These are phyloP conservation scores for Serinus canaria DNA, from an alignment of 2,113 vertebrate genomes.

Conservation along the genomic window DNA sequence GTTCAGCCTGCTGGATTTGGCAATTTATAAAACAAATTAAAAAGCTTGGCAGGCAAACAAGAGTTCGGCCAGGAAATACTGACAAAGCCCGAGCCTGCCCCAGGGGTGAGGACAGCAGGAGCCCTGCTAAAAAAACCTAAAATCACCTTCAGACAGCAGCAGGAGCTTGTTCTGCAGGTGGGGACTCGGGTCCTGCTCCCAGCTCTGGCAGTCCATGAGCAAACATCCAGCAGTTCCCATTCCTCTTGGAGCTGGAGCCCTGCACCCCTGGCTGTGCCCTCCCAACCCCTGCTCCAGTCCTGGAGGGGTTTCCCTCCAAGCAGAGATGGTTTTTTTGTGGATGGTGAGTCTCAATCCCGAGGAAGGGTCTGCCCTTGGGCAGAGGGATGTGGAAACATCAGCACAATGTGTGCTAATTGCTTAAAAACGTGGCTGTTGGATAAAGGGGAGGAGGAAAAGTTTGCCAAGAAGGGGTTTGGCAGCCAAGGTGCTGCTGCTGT, in stretches of 20 bases:
- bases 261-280: no score
- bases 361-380: not conserved
- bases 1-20: not conserved
- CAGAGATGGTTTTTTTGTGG: accelerated
- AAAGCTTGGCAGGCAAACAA: not conserved
- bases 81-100: not conserved
- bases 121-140: not conserved
- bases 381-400: not conserved
- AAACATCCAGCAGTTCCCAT: not conserved
- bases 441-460: not conserved
- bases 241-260: accelerated
- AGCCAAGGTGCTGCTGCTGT: not conserved
- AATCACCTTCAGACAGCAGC: not conserved
- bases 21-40: conserved; percentile 31
- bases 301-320: not conserved
- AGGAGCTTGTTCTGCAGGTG: not conserved
- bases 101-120: not conserved
- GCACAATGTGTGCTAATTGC: not conserved
- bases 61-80: not conserved
- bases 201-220: accelerated
- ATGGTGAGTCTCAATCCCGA: accelerated
- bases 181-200: not conserved
- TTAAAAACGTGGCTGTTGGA: accelerated
- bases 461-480: not conserved
- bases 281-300: not conserved